phyloP scores from a whole-genome alignment of 2,888 invertebrate species.

The Caenorhabditis sp. region DNA sequence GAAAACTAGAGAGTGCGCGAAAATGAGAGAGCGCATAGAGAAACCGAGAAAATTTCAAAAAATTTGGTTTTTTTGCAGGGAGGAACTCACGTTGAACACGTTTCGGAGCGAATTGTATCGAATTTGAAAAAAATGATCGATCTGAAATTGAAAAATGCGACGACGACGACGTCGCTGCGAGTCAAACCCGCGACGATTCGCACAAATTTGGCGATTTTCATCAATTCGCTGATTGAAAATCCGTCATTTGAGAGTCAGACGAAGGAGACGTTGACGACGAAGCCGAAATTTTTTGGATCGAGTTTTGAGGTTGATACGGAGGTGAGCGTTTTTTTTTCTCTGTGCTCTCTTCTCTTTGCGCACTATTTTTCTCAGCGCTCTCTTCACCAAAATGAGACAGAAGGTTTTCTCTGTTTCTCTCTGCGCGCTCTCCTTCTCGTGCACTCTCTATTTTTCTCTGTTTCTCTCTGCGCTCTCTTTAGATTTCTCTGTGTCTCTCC shows the following conservation, averaged over 20 bases:
- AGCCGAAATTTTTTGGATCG: constrained; percentile 90
- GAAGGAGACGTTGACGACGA: constrained; percentile 96
- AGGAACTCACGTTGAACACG: constrained; percentile 93
- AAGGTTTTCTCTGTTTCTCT: too few relatives aligned
- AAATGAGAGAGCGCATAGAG: too few relatives aligned
- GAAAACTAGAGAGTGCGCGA: too few relatives aligned
- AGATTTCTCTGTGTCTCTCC: too few relatives aligned
- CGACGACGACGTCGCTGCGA: too few relatives aligned
- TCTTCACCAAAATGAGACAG: too few relatives aligned
- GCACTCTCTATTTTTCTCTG: too few relatives aligned
- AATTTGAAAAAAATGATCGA: constrained; percentile 81
- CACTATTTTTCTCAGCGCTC: too few relatives aligned
- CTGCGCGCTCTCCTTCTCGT: too few relatives aligned
- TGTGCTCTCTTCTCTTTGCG: too few relatives aligned
- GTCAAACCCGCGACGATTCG: constrained; percentile 92
- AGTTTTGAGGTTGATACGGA: constrained; percentile 79
- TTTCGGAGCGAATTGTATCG: constrained; percentile 86
- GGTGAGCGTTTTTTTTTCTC: neutral
- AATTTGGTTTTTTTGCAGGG: constrained; percentile 76
- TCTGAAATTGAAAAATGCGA: constrained; percentile 86
- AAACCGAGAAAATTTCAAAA: too few relatives aligned
- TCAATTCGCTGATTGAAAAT: constrained; percentile 96
- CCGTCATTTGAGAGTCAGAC: constrained; percentile 99
- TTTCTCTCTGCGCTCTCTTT: too few relatives aligned
- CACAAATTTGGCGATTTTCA: constrained; percentile 92